phyloP scores from a whole-genome alignment of 2,113 vertebrate species.

The Clupea harengus region DNA sequence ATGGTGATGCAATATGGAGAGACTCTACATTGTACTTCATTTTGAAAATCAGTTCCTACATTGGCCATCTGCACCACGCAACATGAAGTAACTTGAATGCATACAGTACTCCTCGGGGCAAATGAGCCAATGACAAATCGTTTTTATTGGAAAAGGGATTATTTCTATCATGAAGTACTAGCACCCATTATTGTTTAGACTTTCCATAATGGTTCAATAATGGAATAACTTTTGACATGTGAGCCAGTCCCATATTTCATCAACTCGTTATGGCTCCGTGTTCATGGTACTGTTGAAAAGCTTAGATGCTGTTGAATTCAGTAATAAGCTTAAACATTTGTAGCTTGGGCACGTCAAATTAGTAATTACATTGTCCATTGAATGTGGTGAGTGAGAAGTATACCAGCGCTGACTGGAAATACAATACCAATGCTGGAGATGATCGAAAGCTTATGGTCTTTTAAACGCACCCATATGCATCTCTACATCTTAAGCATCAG shows the following conservation, averaged over 20 bases:
- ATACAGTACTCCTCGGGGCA: not conserved
- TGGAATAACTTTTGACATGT: not conserved
- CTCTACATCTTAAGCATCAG: not conserved
- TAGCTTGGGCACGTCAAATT: not conserved
- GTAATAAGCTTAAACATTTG: not conserved
- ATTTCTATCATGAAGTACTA: not conserved
- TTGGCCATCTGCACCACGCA: not conserved
- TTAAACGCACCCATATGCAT: not conserved
- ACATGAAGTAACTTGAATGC: not conserved
- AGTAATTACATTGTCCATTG: constrained; percentile 7
- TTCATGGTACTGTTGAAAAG: not conserved
- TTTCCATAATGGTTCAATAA: not conserved
- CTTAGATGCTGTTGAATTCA: constrained; percentile 10
- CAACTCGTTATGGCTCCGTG: not conserved
- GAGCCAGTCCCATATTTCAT: not conserved
- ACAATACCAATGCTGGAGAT: not conserved
- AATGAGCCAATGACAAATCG: not conserved
- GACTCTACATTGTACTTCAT: not conserved
- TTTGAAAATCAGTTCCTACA: not conserved
- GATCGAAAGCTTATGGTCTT: constrained; percentile 2
- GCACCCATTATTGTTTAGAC: not conserved
- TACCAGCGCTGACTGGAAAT: constrained; percentile 13
- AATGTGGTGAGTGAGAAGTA: constrained; percentile 9
- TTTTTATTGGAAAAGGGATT: not conserved
- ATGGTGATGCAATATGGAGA: not conserved